Evolutionary conservation across 2,888 invertebrate species (phyloP).

Genomic region (Hipparchia semele): DNA sequence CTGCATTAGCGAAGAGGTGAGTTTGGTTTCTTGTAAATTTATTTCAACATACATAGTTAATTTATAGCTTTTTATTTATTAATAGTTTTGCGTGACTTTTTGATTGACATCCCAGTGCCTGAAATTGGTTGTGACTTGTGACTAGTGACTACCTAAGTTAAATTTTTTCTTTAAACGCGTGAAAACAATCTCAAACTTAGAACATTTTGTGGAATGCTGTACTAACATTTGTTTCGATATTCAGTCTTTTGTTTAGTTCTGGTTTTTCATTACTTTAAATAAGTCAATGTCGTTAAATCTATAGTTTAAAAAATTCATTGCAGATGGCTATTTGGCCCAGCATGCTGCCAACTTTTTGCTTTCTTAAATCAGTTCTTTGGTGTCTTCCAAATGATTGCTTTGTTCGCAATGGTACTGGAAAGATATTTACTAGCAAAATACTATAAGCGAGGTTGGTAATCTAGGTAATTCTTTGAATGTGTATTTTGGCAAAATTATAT

Average conservation of each 20-base stretch:
- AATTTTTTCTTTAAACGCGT: too few species aligned
- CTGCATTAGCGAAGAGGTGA: slow-evolving; percentile 79
- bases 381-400: slow-evolving; percentile 78
- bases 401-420: slow-evolving; percentile 76
- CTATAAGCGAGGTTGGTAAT: slow-evolving; percentile 69
- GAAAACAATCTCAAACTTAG: too few species aligned
- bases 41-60: neutral
- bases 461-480: neutral
- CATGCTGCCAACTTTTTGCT: slow-evolving; percentile 81
- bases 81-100: neutral
- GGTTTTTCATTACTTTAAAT: too few species aligned
- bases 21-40: slow-evolving; percentile 1
- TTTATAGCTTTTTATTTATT: neutral
- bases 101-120: neutral
- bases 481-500: neutral
- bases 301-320: slow-evolving; percentile 42
- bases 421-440: slow-evolving; percentile 75
- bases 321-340: slow-evolving; percentile 82
- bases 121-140: neutral
- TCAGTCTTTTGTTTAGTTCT: too few species aligned
- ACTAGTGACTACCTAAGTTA: too few species aligned
- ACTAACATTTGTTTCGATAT: too few species aligned
- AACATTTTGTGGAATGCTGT: too few species aligned
- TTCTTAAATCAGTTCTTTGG: slow-evolving; percentile 82
- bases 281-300: too few species aligned